Percentiles rank a stretch among this genome's conserved stretches.
phyloP scores from a whole-genome alignment of 2,113 vertebrate genomes.

The Heterotilapia buettikoferi region DNA sequence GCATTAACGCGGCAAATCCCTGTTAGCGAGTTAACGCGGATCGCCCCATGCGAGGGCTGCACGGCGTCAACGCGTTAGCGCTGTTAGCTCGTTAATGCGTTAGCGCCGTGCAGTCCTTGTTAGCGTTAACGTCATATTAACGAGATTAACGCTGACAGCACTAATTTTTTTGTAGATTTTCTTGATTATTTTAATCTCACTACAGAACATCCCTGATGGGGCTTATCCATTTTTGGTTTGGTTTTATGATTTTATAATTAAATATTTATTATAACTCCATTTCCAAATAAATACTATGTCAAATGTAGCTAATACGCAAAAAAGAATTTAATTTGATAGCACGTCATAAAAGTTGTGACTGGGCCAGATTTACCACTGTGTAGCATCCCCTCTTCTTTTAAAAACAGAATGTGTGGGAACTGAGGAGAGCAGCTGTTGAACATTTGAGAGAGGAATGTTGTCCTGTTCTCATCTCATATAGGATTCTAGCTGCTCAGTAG shows the following conservation, averaged over 20 bases:
- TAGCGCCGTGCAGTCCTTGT: accelerated
- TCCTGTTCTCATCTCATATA: neutral
- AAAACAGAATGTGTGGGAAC: neutral
- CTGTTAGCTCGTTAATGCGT: neutral
- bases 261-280: neutral
- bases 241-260: neutral
- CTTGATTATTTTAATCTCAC: neutral
- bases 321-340: neutral
- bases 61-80: accelerated
- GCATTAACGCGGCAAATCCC: neutral
- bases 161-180: neutral
- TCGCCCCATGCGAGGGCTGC: accelerated
- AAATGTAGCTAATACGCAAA: neutral
- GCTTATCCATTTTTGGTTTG: neutral
- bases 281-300: neutral
- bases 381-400: neutral
- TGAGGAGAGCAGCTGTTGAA: neutral
- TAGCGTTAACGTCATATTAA: accelerated
- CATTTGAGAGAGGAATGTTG: neutral
- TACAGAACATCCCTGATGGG: neutral
- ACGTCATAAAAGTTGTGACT: neutral
- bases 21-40: neutral
- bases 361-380: neutral
- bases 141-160: neutral
- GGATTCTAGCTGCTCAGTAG: neutral